These are phyloP conservation scores for Andrena bucephala DNA, from an alignment of 2,888 invertebrate species.

Conservation along the genomic window DNA sequence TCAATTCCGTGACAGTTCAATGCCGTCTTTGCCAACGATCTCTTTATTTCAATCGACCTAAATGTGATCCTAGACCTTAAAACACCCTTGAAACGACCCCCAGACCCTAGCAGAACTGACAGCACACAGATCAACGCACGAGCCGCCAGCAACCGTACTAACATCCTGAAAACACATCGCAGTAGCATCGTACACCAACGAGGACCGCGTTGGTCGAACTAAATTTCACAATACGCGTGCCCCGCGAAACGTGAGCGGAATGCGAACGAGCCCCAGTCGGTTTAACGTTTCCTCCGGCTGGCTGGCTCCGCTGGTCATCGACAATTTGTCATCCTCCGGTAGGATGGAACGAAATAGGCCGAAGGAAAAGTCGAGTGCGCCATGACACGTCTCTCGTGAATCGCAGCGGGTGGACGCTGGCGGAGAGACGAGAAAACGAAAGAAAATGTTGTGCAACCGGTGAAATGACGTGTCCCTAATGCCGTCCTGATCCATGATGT, in stretches of 20 bases:
- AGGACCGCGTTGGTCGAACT: not conserved
- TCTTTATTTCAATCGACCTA: too few species aligned
- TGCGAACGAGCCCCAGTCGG: not conserved
- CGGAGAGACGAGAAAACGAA: conserved; percentile 17
- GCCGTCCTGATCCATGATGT: conserved; percentile 71
- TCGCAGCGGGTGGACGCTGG: conserved; percentile 38
- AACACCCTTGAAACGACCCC: too few species aligned
- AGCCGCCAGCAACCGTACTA: not conserved
- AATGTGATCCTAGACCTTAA: too few species aligned
- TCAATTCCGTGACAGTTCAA: too few species aligned
- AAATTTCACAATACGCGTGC: conserved; percentile 23
- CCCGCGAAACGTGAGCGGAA: conserved; percentile 24
- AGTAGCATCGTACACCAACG: not conserved
- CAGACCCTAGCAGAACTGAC: too few species aligned
- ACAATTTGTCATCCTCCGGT: conserved; percentile 25
- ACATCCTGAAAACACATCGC: not conserved
- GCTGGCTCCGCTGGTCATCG: not conserved
- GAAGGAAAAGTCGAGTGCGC: not conserved
- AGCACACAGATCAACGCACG: not conserved
- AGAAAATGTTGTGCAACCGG: conserved; percentile 48
- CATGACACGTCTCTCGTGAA: not conserved
- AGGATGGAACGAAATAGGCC: not conserved
- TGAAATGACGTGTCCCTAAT: conserved; percentile 78
- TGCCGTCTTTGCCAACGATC: too few species aligned
- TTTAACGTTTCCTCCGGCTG: conserved; percentile 2